A percentile compares a stretch with the other conserved stretches of the same genome.
phyloP scores from a whole-genome alignment of 2,113 vertebrate genomes.

The Rhynchopsitta pachyrhyncha region DNA sequence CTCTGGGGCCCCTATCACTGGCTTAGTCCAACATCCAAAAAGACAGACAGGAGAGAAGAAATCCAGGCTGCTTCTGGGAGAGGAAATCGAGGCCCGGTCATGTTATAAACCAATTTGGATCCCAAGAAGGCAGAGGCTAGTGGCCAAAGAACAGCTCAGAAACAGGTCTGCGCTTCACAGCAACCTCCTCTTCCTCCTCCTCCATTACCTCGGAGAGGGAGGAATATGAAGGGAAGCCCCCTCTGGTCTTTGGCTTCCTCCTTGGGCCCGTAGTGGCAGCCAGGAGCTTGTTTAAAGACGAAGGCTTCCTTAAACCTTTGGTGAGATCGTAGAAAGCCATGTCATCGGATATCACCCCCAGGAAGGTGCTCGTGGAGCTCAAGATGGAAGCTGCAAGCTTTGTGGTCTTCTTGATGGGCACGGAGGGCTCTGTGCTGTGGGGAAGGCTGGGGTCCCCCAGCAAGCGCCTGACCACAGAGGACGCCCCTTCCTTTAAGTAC shows the following conservation, averaged over 20 bases:
- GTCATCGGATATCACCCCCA: slow-evolving; percentile 80
- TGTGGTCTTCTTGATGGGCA: slow-evolving; percentile 62
- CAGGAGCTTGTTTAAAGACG: slow-evolving; percentile 85
- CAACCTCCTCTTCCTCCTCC: slow-evolving; percentile 63
- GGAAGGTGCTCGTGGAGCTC: slow-evolving; percentile 77
- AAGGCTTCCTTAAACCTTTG: slow-evolving; percentile 77
- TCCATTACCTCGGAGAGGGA: slow-evolving; percentile 49
- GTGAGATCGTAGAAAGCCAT: slow-evolving; percentile 80
- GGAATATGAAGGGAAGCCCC: slow-evolving; percentile 65
- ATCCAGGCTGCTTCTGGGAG: background rate
- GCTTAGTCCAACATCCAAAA: background rate
- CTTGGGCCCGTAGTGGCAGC: slow-evolving; percentile 72
- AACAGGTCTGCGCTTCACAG: slow-evolving; percentile 22
- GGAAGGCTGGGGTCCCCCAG: slow-evolving; percentile 77
- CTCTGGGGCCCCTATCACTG: background rate
- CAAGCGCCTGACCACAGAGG: slow-evolving; percentile 70
- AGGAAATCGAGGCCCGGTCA: background rate
- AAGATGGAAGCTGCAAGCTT: slow-evolving; percentile 79
- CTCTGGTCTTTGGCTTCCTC: slow-evolving; percentile 82
- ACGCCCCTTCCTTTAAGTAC: slow-evolving; percentile 78
- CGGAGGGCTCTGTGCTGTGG: background rate
- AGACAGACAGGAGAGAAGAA: background rate
- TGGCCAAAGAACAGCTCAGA: slow-evolving; percentile 73
- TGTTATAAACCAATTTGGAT: background rate
- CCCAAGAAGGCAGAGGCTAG: background rate